phyloP scores from a whole-genome alignment of 2,113 vertebrate species.

The Rhipidura dahli region DNA sequence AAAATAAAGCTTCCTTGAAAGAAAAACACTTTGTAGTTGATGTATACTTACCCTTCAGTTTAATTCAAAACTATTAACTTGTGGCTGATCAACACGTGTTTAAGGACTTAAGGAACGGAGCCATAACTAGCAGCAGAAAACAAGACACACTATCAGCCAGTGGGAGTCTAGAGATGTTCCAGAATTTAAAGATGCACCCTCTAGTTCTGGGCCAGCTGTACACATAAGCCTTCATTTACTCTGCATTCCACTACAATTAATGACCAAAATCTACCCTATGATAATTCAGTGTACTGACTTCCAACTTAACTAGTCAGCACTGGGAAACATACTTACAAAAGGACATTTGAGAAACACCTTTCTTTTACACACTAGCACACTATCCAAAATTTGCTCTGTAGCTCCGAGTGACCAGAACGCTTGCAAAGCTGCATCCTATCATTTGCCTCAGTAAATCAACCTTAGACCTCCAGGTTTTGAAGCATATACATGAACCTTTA shows the following conservation, averaged over 20 bases:
- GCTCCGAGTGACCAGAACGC: not conserved
- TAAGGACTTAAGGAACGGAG: not conserved
- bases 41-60: not conserved
- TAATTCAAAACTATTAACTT: not conserved
- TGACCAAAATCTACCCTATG: not conserved
- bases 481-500: not conserved
- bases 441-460: not conserved
- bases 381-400: not conserved
- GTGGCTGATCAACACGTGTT: not conserved
- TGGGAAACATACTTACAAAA: not conserved
- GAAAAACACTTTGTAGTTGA: not conserved
- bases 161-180: not conserved
- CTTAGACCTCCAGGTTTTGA: not conserved
- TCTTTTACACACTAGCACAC: not conserved
- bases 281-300: not conserved
- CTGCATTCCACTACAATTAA: not conserved
- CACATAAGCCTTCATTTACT: not conserved
- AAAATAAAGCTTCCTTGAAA: slow-evolving; percentile 21
- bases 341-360: not conserved
- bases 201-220: not conserved
- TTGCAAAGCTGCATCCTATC: not conserved
- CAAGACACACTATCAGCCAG: not conserved
- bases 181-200: not conserved
- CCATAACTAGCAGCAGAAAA: not conserved
- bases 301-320: not conserved